Conservation (phyloP, 2,113 vertebrate genomes). For the Coptodon bakossiorum region DNA sequence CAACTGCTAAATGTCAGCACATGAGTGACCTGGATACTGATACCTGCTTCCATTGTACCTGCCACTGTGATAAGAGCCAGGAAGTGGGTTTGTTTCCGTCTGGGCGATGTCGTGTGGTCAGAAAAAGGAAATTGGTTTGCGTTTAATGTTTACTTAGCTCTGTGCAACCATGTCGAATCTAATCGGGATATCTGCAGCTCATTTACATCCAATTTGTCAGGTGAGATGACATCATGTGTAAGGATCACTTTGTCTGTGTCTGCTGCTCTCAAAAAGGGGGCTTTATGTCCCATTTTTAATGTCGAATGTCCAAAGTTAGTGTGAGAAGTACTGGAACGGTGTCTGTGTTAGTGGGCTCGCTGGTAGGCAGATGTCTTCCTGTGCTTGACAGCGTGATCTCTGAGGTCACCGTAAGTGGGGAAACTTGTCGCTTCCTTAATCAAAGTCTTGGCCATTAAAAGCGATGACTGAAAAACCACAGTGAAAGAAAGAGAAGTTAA, state of each 20-base stretch:
- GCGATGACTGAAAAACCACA: background rate
- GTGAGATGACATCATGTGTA: background rate
- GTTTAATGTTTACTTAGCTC: background rate
- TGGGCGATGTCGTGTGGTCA: background rate
- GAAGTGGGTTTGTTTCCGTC: background rate
- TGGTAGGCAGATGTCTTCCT: background rate
- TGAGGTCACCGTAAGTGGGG: background rate
- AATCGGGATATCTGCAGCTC: background rate
- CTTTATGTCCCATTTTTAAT: background rate
- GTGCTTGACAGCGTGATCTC: background rate
- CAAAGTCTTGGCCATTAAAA: background rate
- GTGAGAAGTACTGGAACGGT: background rate
- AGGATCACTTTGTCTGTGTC: background rate
- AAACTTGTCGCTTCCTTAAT: background rate
- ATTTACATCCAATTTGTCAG: background rate
- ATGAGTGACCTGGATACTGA: background rate
- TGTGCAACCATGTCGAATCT: background rate
- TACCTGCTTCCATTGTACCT: background rate
- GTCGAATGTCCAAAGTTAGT: background rate
- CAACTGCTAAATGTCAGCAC: background rate
- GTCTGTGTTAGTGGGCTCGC: background rate
- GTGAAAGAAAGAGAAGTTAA: background rate
- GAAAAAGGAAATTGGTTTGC: background rate
- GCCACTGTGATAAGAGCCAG: background rate
- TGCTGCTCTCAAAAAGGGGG: background rate